Conservation (phyloP, 2,888 invertebrate genomes). For the Parnassius orleans region DNA sequence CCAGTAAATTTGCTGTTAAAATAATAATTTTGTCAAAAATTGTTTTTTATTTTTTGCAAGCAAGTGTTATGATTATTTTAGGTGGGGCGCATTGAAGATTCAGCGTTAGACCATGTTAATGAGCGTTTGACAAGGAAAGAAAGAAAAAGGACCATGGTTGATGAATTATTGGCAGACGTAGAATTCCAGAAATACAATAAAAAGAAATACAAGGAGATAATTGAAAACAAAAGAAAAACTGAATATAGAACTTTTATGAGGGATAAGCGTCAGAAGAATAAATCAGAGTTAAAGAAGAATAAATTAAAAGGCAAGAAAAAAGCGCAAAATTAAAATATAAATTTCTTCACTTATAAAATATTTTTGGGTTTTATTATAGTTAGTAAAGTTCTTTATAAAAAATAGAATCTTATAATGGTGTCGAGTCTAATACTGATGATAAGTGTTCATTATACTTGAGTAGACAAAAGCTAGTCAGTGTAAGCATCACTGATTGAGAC, state of each 20-base stretch:
- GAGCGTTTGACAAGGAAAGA: slow-evolving; percentile 91
- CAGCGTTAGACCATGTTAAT: slow-evolving; percentile 92
- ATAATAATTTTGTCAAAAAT: too few relatives aligned
- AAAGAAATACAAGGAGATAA: slow-evolving; percentile 88
- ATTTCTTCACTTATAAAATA: not conserved
- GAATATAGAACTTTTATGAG: slow-evolving; percentile 88
- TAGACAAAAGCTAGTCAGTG: too few relatives aligned
- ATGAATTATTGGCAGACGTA: slow-evolving; percentile 94
- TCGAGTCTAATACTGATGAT: too few relatives aligned
- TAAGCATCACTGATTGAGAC: too few relatives aligned
- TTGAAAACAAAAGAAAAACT: slow-evolving; percentile 85
- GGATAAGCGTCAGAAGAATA: slow-evolving; percentile 86
- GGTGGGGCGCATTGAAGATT: slow-evolving; percentile 91
- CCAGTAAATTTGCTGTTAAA: too few relatives aligned
- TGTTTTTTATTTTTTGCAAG: too few relatives aligned
- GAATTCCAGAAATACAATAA: slow-evolving; percentile 91
- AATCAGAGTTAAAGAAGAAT: slow-evolving; percentile 66
- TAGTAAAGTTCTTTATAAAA: too few relatives aligned
- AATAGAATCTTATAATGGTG: too few relatives aligned
- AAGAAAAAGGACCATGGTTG: slow-evolving; percentile 93
- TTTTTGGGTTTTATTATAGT: not conserved
- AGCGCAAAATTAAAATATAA: slow-evolving; percentile 9
- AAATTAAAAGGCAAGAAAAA: slow-evolving; percentile 55
- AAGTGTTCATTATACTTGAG: too few relatives aligned
- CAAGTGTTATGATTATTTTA: slow-evolving; percentile 45